These are phyloP conservation scores for Ectemnius continuus DNA, from an alignment of 2,888 invertebrate species.

Conservation along the genomic window DNA sequence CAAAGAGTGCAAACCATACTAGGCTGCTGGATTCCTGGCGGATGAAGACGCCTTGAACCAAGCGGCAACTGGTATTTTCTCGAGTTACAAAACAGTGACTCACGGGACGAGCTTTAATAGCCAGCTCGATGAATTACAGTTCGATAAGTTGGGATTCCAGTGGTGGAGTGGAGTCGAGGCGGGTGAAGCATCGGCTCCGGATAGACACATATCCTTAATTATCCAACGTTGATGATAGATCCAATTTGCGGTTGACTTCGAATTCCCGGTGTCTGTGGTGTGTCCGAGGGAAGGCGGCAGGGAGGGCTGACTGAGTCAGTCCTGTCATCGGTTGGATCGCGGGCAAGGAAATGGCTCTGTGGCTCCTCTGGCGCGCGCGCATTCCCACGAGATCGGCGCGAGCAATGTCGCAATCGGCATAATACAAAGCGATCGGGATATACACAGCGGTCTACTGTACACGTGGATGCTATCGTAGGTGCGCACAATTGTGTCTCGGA, in stretches of 20 bases:
- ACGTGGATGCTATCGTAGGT: slow-evolving; percentile 40
- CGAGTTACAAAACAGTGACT: neutral
- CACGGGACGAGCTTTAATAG: slow-evolving; percentile 2
- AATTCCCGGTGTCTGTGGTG: slow-evolving; percentile 40
- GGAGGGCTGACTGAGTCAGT: slow-evolving; percentile 48
- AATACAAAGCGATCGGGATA: slow-evolving; percentile 36
- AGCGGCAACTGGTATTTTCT: slow-evolving; percentile 7
- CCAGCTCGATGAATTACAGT: neutral
- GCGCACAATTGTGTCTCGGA: slow-evolving; percentile 30
- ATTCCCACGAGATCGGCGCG: slow-evolving; percentile 58
- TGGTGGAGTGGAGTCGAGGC: no score
- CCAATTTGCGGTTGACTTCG: slow-evolving; percentile 36
- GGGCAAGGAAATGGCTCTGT: slow-evolving; percentile 39
- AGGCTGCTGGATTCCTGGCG: no score
- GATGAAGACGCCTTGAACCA: no score
- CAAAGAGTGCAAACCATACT: no score
- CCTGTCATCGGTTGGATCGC: slow-evolving; percentile 50
- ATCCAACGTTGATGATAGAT: slow-evolving; percentile 39
- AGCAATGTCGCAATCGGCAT: slow-evolving; percentile 59
- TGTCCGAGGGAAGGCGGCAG: slow-evolving; percentile 50
- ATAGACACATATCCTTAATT: slow-evolving; percentile 37
- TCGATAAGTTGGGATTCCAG: no score
- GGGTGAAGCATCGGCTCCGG: no score
- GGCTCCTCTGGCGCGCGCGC: slow-evolving; percentile 31
- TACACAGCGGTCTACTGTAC: slow-evolving; percentile 29